Evolutionary conservation across 92 coral and sea anemone species (phyloP).

Genomic region (Parazoanthus atlanticus): DNA sequence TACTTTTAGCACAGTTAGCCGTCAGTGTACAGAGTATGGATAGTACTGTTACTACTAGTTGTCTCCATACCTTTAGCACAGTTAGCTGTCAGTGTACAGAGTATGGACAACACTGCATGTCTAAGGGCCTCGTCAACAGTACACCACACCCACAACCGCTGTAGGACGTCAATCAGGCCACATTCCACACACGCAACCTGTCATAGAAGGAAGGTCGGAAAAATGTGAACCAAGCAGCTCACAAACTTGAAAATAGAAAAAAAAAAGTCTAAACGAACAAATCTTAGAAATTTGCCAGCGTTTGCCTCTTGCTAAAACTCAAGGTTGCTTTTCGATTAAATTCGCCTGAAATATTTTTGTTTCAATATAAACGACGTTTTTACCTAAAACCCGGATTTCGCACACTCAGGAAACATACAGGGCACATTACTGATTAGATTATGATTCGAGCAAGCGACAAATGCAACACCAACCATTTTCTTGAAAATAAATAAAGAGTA

Average conservation of each 20-base stretch:
- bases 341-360: too few species aligned
- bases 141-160: slow-evolving; percentile 97
- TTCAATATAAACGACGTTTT: too few species aligned
- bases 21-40: slow-evolving; percentile 62
- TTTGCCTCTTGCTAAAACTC: too few species aligned
- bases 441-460: too few species aligned
- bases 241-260: background rate
- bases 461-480: too few species aligned
- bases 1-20: slow-evolving; percentile 64
- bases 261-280: too few species aligned
- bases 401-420: too few species aligned
- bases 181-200: slow-evolving; percentile 80
- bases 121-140: slow-evolving; percentile 72
- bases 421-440: too few species aligned
- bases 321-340: too few species aligned
- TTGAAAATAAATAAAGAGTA: too few species aligned
- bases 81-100: slow-evolving; percentile 82
- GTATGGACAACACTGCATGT: slow-evolving; percentile 67
- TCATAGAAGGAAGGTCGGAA: background rate
- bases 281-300: background rate
- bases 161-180: slow-evolving; percentile 77
- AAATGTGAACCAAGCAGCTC: slow-evolving; percentile 4
- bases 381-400: too few species aligned
- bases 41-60: slow-evolving; percentile 5
- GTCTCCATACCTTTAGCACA: slow-evolving; percentile 75